Evolutionary conservation across 1,140 invertebrate species (phyloP), one percentile per base, ranked within the genome.

Genomic region (Drosophila melanica): DNA sequence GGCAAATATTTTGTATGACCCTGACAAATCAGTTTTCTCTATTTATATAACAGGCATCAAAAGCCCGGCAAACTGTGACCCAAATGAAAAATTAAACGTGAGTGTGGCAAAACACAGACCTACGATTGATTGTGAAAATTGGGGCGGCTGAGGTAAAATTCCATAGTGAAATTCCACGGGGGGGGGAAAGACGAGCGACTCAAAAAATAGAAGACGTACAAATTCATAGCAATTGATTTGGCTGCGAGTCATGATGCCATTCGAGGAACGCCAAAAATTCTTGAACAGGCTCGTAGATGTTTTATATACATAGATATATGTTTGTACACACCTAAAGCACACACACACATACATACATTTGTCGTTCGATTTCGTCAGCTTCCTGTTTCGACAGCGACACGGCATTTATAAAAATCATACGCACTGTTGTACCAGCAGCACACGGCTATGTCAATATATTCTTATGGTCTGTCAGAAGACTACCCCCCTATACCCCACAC

Each of bases 381-480:
- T 86, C 75, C 82, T 79, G 82, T 87, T 81, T 80, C 82, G 73
- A 70, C 75, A 77, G 66, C 82, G 75, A 87, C 82, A 87, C 64
- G 79, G 72, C 82, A 82, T 86, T 86, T 86, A 86, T 87, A 86
- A 87, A 86, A 86, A 86, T 86, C 82, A 79, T 87, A 86, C 82
- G 82, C 82, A 85, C 82, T 54, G 75, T 79, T 87, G 82, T 86
- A 86, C 75, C 71, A 82, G 79, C 82, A 86, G 79, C 82, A 86
- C 79, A 87, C 72, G 75, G 64, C 75, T 51, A 42, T 76, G 73
- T 65, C 82, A 87, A 86, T 86, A 87, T 87, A 79, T 87, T 87
- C 82, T 75, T 87, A 87, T 82, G 66, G 68, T 51, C 75, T 77
- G 81, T 68, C 82, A 66, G 69, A 30, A 76, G 65, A 75, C 66